phyloP scores from a whole-genome alignment of 2,797 vertebrate genomes.

The Arctocebus calabarensis region DNA sequence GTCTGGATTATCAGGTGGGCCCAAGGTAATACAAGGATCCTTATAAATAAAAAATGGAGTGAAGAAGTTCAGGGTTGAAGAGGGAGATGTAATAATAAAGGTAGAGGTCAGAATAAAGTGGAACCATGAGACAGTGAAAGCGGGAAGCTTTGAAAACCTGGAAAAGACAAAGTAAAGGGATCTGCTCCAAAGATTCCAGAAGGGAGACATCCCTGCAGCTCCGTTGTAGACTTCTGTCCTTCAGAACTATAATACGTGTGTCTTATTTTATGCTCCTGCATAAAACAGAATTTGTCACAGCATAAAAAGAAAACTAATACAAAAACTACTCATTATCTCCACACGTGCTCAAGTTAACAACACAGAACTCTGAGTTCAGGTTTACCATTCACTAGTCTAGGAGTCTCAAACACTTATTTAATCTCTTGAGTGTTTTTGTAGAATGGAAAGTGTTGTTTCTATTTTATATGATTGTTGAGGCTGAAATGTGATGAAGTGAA shows the following conservation, averaged over 20 bases:
- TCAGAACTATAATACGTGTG: neutral
- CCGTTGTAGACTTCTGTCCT: neutral
- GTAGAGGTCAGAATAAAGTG: neutral
- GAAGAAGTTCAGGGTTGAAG: neutral
- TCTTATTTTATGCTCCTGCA: neutral
- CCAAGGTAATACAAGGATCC: neutral
- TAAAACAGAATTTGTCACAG: neutral
- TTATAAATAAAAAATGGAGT: neutral
- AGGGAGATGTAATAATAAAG: neutral
- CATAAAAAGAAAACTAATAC: neutral
- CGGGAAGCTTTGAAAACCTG: accelerated
- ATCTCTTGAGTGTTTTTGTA: neutral
- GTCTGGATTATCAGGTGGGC: neutral
- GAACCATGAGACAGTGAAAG: accelerated
- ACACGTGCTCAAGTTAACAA: neutral
- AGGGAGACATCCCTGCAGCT: neutral
- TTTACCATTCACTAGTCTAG: neutral
- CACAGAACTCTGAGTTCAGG: neutral
- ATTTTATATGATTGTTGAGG: neutral
- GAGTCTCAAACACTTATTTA: neutral
- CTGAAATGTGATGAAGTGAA: neutral
- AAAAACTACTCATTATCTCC: neutral
- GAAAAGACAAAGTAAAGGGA: neutral
- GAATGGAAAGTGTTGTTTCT: neutral
- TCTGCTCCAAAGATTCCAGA: neutral